A percentile compares a stretch with the other conserved stretches of the same genome.
Conservation (phyloP, 2,113 vertebrate species). For the Regulus satrapa region DNA sequence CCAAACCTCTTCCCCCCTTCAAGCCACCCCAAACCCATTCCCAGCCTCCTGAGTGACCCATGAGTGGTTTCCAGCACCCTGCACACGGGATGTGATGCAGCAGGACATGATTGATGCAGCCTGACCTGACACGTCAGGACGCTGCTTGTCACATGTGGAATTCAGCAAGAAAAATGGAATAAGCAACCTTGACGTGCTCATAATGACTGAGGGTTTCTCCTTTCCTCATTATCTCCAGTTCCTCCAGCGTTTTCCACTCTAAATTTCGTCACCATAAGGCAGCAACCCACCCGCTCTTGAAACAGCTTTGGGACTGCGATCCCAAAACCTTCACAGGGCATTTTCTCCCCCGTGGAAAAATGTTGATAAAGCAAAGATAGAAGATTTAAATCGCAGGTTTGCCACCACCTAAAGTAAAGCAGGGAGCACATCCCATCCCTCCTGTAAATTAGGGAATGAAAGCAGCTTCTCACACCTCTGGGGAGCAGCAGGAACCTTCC, state of each 20-base stretch:
- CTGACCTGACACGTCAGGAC: slow-evolving; percentile 44
- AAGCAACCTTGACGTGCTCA: not conserved
- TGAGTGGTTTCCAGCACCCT: not conserved
- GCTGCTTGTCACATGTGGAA: slow-evolving; percentile 37
- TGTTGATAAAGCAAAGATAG: not conserved
- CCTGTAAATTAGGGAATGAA: not conserved
- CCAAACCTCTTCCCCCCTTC: not conserved
- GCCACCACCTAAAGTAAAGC: not conserved
- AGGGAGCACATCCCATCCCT: not conserved
- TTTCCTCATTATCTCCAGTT: not conserved
- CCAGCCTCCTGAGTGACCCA: not conserved
- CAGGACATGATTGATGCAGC: slow-evolving; percentile 44
- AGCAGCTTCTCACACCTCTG: not conserved
- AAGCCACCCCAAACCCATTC: not conserved
- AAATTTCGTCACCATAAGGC: not conserved
- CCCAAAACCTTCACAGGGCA: not conserved
- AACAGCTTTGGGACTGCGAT: fast-evolving
- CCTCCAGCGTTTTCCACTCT: not conserved
- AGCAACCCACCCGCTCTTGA: not conserved
- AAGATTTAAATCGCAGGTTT: not conserved
- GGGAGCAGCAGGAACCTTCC: not conserved
- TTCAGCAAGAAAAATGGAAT: not conserved
- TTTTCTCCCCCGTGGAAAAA: not conserved
- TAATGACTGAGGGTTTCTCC: not conserved
- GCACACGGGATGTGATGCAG: not conserved